phyloP scores from a whole-genome alignment of 2,888 invertebrate genomes.

The Eupithecia subumbrata region DNA sequence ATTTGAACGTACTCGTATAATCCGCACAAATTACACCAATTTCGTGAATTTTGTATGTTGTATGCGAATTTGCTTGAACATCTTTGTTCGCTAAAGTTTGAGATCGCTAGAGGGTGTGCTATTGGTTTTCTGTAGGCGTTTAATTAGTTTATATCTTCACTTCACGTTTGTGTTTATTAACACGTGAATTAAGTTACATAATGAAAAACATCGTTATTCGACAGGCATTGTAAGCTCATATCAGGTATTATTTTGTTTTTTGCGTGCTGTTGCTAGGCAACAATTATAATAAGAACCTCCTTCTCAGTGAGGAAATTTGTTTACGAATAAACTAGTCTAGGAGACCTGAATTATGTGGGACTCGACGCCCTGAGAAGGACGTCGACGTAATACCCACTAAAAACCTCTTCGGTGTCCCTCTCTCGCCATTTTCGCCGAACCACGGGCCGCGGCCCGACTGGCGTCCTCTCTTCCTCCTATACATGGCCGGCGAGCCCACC shows the following conservation, averaged over 20 bases:
- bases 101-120: slow-evolving; percentile 49
- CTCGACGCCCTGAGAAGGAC: no score
- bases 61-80: slow-evolving; percentile 39
- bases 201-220: not conserved
- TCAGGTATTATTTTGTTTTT: not conserved
- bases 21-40: slow-evolving; percentile 22
- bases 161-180: not conserved
- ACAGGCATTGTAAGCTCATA: not conserved
- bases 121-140: slow-evolving; percentile 50
- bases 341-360: no score
- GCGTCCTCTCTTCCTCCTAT: no score
- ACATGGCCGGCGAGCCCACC: no score
- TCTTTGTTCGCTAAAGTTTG: slow-evolving; percentile 46
- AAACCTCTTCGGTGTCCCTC: no score
- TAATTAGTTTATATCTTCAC: slow-evolving; percentile 6
- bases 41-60: slow-evolving; percentile 18
- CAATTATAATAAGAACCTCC: not conserved
- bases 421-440: no score
- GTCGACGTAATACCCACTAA: no score
- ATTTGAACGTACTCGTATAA: slow-evolving; percentile 28
- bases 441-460: no score
- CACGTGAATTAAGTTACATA: not conserved
- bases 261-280: not conserved
- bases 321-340: no score
- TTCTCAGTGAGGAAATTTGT: not conserved